phyloP scores from a whole-genome alignment of 2,888 invertebrate species.

The Apoda limacodes region DNA sequence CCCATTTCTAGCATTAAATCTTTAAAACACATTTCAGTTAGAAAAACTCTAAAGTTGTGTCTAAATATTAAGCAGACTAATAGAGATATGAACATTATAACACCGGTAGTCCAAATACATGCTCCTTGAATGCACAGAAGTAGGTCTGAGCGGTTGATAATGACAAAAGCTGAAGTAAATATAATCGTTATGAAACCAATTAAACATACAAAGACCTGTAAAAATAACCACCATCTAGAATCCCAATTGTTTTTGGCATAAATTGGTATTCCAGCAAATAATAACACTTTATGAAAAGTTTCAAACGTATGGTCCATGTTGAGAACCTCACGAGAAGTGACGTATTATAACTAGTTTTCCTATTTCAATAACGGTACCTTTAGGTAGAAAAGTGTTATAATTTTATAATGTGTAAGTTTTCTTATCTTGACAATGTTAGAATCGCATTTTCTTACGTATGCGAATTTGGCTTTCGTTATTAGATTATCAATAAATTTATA shows the following conservation, averaged over 20 bases:
- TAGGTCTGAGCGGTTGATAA: constrained; percentile 29
- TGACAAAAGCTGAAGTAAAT: constrained; percentile 43
- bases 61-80: constrained; percentile 41
- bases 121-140: constrained; percentile 46
- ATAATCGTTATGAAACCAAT: constrained; percentile 39
- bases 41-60: constrained; percentile 34
- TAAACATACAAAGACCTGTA: constrained; percentile 41
- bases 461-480: too few relatives aligned
- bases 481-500: too few relatives aligned
- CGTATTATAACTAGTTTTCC: constrained; percentile 21
- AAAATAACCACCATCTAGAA: constrained; percentile 33
- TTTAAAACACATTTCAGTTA: constrained; percentile 41
- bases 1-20: constrained; percentile 44
- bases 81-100: constrained; percentile 48
- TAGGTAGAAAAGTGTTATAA: constrained; percentile 11
- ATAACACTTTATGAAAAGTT: constrained; percentile 39
- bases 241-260: constrained; percentile 38
- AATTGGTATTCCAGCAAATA: constrained; percentile 42
- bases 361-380: too few relatives aligned
- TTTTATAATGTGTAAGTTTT: too few relatives aligned
- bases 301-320: constrained; percentile 41
- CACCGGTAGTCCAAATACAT: constrained; percentile 53
- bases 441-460: too few relatives aligned
- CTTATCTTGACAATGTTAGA: too few relatives aligned
- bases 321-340: constrained; percentile 18